These are phyloP conservation scores for Caenorhabditis sulstoni DNA, from an alignment of 2,888 invertebrate genomes.

Conservation along the genomic window DNA sequence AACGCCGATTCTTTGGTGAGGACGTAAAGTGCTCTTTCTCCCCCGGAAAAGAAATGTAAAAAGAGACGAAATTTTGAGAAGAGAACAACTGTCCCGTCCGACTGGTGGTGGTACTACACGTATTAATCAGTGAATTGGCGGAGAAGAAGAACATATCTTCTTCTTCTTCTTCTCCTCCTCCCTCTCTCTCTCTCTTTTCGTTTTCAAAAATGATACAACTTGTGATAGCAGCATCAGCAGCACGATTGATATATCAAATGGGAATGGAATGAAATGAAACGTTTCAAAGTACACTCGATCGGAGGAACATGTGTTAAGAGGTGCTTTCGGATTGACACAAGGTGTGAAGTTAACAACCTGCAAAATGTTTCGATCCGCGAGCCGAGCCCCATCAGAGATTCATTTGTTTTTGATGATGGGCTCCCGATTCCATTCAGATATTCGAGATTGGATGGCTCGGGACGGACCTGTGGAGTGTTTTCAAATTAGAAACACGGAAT, in stretches of 20 bases:
- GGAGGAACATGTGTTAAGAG: slow-evolving; percentile 27
- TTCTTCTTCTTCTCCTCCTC: background rate
- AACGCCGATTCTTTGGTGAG: background rate
- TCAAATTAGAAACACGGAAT: too few relatives aligned
- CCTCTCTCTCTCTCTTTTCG: background rate
- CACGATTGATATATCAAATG: background rate
- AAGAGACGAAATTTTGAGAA: background rate
- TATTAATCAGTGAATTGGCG: slow-evolving; percentile 19
- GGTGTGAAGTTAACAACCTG: slow-evolving; percentile 49
- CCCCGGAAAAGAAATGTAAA: background rate
- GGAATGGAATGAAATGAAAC: slow-evolving; percentile 16
- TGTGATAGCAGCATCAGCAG: background rate
- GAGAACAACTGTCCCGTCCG: slow-evolving; percentile 17
- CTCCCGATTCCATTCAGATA: background rate
- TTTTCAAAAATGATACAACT: slow-evolving; percentile 11
- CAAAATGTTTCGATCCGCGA: slow-evolving; percentile 27
- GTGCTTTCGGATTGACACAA: slow-evolving; percentile 2
- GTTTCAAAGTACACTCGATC: slow-evolving; percentile 32
- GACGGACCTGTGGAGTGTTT: too few relatives aligned
- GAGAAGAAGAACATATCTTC: slow-evolving; percentile 6
- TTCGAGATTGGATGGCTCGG: too few relatives aligned
- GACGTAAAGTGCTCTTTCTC: slow-evolving; percentile 11
- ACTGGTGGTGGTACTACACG: background rate
- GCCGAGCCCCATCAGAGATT: slow-evolving; percentile 23
- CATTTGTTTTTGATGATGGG: slow-evolving; percentile 42